These are phyloP conservation scores for Dromas ardeola DNA, from an alignment of 2,113 vertebrate genomes.

Conservation along the genomic window DNA sequence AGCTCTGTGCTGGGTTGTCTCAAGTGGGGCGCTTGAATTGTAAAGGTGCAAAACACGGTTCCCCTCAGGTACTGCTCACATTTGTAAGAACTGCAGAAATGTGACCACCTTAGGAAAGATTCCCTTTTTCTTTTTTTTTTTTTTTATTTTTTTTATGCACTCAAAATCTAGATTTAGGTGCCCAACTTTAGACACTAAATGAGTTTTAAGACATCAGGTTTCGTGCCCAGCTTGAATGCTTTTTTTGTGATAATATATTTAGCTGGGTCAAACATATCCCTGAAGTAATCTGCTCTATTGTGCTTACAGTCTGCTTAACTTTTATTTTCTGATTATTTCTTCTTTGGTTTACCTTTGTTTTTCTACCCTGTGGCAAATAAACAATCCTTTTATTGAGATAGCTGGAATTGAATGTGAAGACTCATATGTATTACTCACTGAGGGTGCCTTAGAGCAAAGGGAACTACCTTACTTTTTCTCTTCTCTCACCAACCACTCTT, in stretches of 20 bases:
- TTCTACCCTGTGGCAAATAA: constrained; percentile 47
- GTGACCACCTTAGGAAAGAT: not conserved
- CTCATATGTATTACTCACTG: not conserved
- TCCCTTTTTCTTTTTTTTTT: accelerated
- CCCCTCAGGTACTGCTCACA: not conserved
- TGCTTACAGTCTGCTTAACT: constrained; percentile 41
- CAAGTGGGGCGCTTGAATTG: not conserved
- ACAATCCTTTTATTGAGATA: constrained; percentile 63
- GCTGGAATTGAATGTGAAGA: constrained; percentile 58
- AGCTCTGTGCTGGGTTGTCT: not conserved
- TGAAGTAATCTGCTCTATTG: constrained; percentile 38
- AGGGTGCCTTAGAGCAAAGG: constrained; percentile 33
- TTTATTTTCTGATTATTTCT: constrained; percentile 35
- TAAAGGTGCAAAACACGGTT: not conserved
- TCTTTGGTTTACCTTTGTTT: constrained; percentile 42
- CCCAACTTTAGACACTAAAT: not conserved
- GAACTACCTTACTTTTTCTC: constrained; percentile 19
- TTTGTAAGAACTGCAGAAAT: not conserved
- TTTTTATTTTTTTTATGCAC: not conserved
- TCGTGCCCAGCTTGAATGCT: not conserved
- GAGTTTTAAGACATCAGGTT: not conserved
- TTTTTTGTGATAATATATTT: constrained; percentile 3
- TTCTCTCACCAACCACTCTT: not conserved
- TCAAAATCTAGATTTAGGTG: not conserved
- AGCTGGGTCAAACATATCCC: not conserved